A percentile compares a stretch with the other conserved stretches of the same genome.
Evolutionary conservation across 1,140 invertebrate genomes (phyloP).

Genomic region (Calliphora vicina): DNA sequence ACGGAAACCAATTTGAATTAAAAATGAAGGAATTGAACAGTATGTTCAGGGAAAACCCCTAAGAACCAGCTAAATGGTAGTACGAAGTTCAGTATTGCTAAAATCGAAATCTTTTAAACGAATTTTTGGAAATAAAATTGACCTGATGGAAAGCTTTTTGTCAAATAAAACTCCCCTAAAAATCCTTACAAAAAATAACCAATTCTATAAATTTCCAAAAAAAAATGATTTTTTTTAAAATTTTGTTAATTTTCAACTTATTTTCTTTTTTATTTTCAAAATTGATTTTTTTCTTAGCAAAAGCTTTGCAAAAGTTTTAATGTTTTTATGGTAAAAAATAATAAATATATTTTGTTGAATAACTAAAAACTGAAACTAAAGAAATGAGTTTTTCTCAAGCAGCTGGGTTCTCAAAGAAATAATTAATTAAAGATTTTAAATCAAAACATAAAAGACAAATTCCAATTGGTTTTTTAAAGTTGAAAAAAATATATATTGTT

Average conservation of each 20-base stretch:
- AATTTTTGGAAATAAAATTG: no score
- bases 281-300: slow-evolving; percentile 16
- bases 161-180: no score
- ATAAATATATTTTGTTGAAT: neutral
- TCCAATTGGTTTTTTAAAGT: neutral
- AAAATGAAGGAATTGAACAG: no score
- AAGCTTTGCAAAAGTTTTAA: slow-evolving; percentile 26
- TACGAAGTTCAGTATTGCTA: no score
- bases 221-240: no score
- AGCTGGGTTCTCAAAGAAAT: neutral
- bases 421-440: neutral
- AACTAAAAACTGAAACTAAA: neutral
- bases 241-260: neutral
- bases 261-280: neutral
- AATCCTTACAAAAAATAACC: no score
- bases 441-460: neutral
- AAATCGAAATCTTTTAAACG: no score
- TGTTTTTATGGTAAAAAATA: neutral
- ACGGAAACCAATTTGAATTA: no score
- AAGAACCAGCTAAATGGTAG: no score
- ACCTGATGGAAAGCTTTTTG: no score
- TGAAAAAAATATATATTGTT: neutral
- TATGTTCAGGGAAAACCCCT: no score
- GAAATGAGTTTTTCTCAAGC: neutral
- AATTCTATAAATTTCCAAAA: no score